phyloP scores from a whole-genome alignment of 2,797 vertebrate genomes.

The Darevskia mixta region DNA sequence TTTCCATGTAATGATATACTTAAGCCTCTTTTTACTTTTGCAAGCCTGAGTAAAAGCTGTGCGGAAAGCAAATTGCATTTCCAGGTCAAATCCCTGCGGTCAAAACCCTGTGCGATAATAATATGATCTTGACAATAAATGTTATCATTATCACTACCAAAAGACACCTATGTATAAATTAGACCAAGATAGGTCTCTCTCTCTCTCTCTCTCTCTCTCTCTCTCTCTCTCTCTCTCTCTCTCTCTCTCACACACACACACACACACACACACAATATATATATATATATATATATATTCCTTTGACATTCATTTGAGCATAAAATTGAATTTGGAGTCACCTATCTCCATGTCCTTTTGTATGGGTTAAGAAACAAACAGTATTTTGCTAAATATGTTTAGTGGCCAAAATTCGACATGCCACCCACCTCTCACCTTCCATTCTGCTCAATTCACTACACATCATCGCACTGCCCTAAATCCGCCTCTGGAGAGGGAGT shows the following conservation, averaged over 20 bases:
- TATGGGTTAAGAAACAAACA: slow-evolving; percentile 36
- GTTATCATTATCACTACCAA: slow-evolving; percentile 3
- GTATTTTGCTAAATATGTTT: background rate
- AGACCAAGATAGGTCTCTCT: background rate
- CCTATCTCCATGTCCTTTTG: background rate
- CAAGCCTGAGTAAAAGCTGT: slow-evolving; percentile 40
- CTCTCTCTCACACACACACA: background rate
- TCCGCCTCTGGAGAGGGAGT: background rate
- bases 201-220: too few species aligned
- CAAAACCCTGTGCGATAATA: background rate
- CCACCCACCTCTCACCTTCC: too few species aligned
- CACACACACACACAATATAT: background rate
- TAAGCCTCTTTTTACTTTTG: slow-evolving; percentile 12
- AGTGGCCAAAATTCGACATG: background rate
- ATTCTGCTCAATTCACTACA: too few species aligned
- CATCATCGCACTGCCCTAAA: too few species aligned
- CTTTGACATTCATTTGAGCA: slow-evolving; percentile 31
- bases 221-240: too few species aligned
- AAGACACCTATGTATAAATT: slow-evolving; percentile 40
- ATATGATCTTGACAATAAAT: slow-evolving; percentile 22
- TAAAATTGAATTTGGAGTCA: slow-evolving; percentile 32
- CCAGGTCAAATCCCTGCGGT: background rate
- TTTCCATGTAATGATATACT: slow-evolving; percentile 26
- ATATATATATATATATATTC: background rate
- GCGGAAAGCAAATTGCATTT: slow-evolving; percentile 46